Evolutionary conservation across 2,113 vertebrate genomes (phyloP).

Genomic region (Neolamprologus caudopunctatus): DNA sequence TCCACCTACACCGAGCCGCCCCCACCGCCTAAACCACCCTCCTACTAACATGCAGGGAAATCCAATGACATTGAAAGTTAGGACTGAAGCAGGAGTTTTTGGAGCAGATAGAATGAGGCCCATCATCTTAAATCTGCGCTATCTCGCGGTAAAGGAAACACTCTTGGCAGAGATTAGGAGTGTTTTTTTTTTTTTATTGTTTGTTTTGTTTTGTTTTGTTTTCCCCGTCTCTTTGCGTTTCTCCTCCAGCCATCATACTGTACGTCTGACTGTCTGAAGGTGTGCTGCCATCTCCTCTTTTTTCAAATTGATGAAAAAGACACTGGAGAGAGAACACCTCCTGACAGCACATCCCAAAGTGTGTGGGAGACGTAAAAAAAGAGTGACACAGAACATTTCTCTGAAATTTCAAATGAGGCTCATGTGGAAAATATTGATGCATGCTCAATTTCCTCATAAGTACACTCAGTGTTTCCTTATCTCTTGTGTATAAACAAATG

Average conservation of each 20-base stretch:
- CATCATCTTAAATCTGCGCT: background rate
- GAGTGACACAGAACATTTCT: conserved; percentile 15
- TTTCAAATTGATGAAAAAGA: conserved; percentile 29
- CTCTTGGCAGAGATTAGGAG: conserved; percentile 7
- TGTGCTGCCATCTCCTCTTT: conserved; percentile 25
- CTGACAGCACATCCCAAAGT: conserved; percentile 8
- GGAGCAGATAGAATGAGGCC: conserved; percentile 11
- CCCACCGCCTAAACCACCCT: background rate
- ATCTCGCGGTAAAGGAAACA: background rate
- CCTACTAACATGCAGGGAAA: conserved; percentile 13
- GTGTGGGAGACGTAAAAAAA: conserved; percentile 13
- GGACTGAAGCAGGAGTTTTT: background rate
- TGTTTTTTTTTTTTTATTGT: background rate
- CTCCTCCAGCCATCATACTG: background rate
- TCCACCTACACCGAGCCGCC: background rate
- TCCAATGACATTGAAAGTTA: conserved; percentile 52
- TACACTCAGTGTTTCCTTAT: background rate
- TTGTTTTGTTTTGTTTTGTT: background rate
- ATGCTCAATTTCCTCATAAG: conserved; percentile 2
- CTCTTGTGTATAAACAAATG: background rate
- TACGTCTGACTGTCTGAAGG: conserved; percentile 9
- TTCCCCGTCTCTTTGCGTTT: conserved; percentile 6
- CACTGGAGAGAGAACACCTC: conserved; percentile 9
- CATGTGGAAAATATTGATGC: conserved; percentile 16
- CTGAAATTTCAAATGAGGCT: conserved; percentile 7